Evolutionary conservation across 2,797 vertebrate genomes (phyloP), one percentile per base, ranked within the genome.

Genomic region (Mionectes olivaceus): DNA sequence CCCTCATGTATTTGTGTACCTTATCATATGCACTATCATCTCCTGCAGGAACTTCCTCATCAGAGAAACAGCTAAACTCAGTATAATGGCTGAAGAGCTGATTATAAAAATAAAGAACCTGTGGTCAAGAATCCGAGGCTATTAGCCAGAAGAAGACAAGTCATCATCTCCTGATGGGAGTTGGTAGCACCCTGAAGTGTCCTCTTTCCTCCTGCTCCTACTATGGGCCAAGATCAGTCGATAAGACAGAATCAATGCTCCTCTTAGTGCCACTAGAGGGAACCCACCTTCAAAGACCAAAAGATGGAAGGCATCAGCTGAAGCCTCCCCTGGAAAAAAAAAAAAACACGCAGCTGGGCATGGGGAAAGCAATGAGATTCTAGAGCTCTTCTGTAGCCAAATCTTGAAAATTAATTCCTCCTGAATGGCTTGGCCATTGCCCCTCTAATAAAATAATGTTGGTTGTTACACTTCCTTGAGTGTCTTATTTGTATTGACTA

Each of bases 341-440:
- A 77, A 81, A 25, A 6, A 6, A 1, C 33, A 67, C 4, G 8
- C 3, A 2, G 53, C 68, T 81, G 82, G 39, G 63, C 63, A 75
- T 15, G 47, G 69, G 79, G 91, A 91, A 46, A 59, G 47, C 53
- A 86, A 65, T 52, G 30, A 95, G 73, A 94, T 95, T 89, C 44
- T 85, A 86, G 77, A 95, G 63, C 28, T 78, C 76, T 93, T 91
- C 85, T 90, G 83, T 93, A 94, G 89, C 70, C 80, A 95, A 95
- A 94, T 96, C 94, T 70, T 92, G 79, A 93, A 73, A 93, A 73
- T 91, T 95, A 95, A 97, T 97, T 96, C 47, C 65, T 94, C 80
- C 80, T 93, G 73, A 93, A 86, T 57, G 91, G 56, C 91, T 93
- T 91, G 77, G 77, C 28, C 83, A 65, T 61, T 75, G 76, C 30